A percentile compares a stretch with the other conserved stretches of the same genome.
Evolutionary conservation across 2,888 invertebrate genomes (phyloP).

Genomic region (Suillia variegata): DNA sequence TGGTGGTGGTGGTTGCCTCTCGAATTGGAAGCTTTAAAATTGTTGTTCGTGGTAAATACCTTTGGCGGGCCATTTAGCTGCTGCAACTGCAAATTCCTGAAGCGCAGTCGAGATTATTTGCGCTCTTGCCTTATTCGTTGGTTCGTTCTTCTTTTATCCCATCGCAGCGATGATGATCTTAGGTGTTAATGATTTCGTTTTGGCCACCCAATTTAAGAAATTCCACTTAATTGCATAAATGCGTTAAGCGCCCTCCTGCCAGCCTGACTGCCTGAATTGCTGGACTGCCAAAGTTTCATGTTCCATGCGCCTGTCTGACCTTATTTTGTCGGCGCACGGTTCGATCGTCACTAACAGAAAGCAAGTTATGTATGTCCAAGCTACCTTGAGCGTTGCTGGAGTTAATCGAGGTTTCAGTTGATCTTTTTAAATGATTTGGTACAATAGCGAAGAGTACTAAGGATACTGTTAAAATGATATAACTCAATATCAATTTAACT

Average conservation of each 20-base stretch:
- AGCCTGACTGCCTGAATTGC: constrained; percentile 35
- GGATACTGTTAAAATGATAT: no score
- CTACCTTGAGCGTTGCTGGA: no score
- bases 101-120: constrained; percentile 33
- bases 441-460: no score
- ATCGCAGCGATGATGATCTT: constrained; percentile 42
- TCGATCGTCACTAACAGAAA: no score
- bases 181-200: constrained; percentile 62
- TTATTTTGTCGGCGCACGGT: constrained; percentile 11
- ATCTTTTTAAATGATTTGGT: no score
- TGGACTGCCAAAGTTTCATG: constrained; percentile 12
- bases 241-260: constrained; percentile 36
- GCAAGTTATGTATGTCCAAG: no score
- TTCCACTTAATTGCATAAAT: constrained; percentile 32
- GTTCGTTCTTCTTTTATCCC: constrained; percentile 17
- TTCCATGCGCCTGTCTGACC: constrained; percentile 13
- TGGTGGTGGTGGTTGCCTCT: no score
- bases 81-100: constrained; percentile 36
- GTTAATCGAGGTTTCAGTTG: no score
- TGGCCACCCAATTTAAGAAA: constrained; percentile 57
- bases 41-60: not conserved
- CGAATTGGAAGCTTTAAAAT: not conserved
- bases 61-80: not conserved
- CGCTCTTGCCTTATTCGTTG: not conserved
- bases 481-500: no score